A percentile compares a stretch with the other conserved stretches of the same genome.
phyloP scores from a whole-genome alignment of 2,888 invertebrate species.

The Netelia fuscicornis region DNA sequence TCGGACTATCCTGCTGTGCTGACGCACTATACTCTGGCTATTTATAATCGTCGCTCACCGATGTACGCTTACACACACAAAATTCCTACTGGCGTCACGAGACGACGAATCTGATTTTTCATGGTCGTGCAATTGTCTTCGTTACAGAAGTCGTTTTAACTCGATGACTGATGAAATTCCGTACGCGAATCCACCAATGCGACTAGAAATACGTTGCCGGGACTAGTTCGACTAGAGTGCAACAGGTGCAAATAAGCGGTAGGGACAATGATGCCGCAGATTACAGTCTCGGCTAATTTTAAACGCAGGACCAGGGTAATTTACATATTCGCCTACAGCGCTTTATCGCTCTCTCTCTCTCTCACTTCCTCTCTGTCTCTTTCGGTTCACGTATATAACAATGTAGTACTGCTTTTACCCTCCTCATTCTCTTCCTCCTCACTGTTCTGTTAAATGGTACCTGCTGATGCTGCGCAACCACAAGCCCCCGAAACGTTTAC shows the following conservation, averaged over 20 bases:
- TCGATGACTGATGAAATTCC: neutral
- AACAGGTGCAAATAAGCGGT: conserved; percentile 61
- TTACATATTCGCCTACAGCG: conserved; percentile 53
- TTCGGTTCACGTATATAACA: conserved; percentile 2
- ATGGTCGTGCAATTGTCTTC: neutral
- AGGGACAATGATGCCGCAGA: conserved; percentile 53
- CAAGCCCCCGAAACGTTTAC: conserved; percentile 38
- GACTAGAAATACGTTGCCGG: neutral
- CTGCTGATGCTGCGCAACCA: conserved; percentile 31
- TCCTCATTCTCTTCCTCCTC: neutral
- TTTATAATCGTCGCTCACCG: neutral
- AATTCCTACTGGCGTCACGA: conserved; percentile 6
- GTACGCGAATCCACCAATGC: neutral
- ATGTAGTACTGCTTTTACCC: conserved; percentile 3
- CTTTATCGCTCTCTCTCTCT: conserved; percentile 7
- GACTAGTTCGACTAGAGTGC: conserved; percentile 42
- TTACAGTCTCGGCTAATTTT: conserved; percentile 63
- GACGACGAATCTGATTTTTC: neutral
- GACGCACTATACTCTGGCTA: neutral
- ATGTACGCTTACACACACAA: neutral
- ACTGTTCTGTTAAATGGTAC: conserved; percentile 31
- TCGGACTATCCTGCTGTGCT: neutral
- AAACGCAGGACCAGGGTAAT: conserved; percentile 41
- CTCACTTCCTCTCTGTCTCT: neutral
- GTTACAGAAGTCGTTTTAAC: neutral